These are phyloP conservation scores for Drosophila nr. perissopoda DNA, from an alignment of 2,888 invertebrate genomes.

Conservation along the genomic window DNA sequence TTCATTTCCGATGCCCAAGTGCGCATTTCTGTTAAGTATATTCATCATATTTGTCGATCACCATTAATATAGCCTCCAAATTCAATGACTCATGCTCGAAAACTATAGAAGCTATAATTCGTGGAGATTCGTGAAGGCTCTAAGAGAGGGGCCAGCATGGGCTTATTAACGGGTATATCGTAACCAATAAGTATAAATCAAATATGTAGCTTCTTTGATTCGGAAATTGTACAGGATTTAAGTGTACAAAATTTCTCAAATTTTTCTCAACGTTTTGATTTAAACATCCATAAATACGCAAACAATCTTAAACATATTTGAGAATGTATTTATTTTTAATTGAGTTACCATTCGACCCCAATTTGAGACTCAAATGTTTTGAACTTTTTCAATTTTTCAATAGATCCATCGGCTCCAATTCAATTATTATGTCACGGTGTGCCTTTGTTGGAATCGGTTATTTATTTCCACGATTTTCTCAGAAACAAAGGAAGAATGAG, in stretches of 20 bases:
- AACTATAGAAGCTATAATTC: no score
- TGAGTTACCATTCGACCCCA: background rate
- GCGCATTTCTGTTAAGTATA: background rate
- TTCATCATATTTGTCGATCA: background rate
- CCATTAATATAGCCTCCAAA: no score
- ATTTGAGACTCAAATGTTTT: background rate
- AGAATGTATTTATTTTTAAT: background rate
- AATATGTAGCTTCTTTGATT: background rate
- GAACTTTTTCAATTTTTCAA: background rate
- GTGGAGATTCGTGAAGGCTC: no score
- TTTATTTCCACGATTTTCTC: no score
- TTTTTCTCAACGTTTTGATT: background rate
- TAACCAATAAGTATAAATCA: background rate
- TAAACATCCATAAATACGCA: background rate
- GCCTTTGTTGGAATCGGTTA: no score
- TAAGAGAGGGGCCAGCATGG: background rate
- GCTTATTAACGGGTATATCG: background rate
- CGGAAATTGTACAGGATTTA: no score
- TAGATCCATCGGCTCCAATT: background rate
- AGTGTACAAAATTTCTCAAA: background rate
- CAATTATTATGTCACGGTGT: no score
- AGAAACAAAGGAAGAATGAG: no score
- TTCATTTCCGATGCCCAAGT: background rate
- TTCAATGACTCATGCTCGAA: no score
- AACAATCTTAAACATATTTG: background rate